Evolutionary conservation across 1,140 invertebrate genomes (phyloP), one percentile per base, ranked within the genome.

Genomic region (Nymphalis io): DNA sequence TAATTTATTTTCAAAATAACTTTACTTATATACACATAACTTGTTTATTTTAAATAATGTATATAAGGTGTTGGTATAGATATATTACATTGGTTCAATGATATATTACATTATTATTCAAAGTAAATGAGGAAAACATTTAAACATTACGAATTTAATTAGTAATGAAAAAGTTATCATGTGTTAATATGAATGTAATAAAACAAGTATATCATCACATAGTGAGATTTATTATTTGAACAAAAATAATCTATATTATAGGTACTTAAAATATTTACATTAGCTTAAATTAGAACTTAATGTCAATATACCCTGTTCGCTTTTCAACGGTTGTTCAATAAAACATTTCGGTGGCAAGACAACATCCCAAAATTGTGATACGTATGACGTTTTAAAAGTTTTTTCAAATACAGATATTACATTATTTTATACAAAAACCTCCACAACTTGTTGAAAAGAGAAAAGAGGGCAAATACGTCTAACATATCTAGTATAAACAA

Each of bases 181-280:
- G 18, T 6, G 1, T 55, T 55, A 21, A 3, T 18, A 16, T 60
- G 61, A 68, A 10, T 21, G 1, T n/a, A 68, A 70, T 70, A 73
- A 84, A 84, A 83, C 68, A 79, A 27, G 18, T 60, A 48, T 72
- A 65, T 76, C 74, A 76, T 88, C 87, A 90, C 88, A 87, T 85
- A 83, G 88, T 91, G 88, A 91, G 70, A 76, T 87, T 90, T 88
- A 86, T 85, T 90, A 87, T 89, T 85, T 91, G 89, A 91, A 91
- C 89, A 91, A 91, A 90, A 87, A 89, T 89, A 90, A 80, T 88
- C 86, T 90, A 88, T 90, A 68, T 77, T 79, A 73, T 73, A 80
- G 63, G 77, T 88, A 84, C 81, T 85, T 90, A 88, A 89, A 85
- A 85, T 91, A 91, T 91, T 85, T 91, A 89, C 89, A 91, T 89